Base-by-base conservation (phyloP, 2,888 invertebrate genomes). In the Chorisops tibialis region DNA sequence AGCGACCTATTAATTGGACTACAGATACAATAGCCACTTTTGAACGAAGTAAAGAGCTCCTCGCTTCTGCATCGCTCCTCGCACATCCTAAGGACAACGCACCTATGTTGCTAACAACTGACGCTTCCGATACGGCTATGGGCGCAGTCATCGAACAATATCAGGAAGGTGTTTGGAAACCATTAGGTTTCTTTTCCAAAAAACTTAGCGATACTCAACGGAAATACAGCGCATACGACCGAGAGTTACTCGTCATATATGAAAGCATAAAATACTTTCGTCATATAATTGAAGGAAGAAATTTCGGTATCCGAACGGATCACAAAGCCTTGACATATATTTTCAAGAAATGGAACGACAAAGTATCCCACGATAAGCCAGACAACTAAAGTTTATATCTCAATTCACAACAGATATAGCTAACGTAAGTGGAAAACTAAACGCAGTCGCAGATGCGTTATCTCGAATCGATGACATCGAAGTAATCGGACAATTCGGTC, bases 231-330 rank as follows among this genome's bases (percentile, higher is more conserved):
- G 59, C 65, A 0, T 78, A 75, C 63, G 76, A 79, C 61, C 35
- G 75, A 2, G 75, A 78, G 65, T 69, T 79, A 0, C 66, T 76
- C 3, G 76, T 75, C 0, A 72, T 74, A 3, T 78, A 75, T 59
- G 63, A 69, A 35, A 70, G 73, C 1, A 67, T 78, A 0, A 70
- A 70, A 47, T 67, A 68, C 52, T 68, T 68, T 48, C 66, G 63
- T 30, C 67, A 67, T 59, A 63, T 65, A 35, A 14, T 67, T 6
- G 67, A 68, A 35, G 66, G 63, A 4, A 56, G 63, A n/a, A 14
- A 49, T 7, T 69, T 66, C 22, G 37, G 24, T 1, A 67, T 69
- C 0, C 63, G 35, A 14, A 66, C 66, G 1, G 69, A 68, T 49
- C 67, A 68, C 51, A 70, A 69, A 43, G 66, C 66, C 4, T 12